Evolutionary conservation across 1,140 invertebrate species (phyloP).

Genomic region (Rhizoglyphus robini): DNA sequence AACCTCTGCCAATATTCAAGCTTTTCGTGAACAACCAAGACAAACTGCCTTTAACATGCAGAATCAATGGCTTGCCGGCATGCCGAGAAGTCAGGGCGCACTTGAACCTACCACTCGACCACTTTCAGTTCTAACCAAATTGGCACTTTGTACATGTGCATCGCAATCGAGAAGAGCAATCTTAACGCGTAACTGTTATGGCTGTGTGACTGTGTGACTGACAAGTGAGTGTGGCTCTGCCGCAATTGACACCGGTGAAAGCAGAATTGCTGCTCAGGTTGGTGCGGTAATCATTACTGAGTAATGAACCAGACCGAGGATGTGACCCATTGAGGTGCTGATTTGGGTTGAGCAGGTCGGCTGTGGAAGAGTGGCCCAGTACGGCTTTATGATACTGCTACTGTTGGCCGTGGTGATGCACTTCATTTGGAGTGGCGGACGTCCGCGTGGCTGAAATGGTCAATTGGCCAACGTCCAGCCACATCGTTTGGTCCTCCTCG

Average conservation of each 20-base stretch:
- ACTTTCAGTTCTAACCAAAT: background rate
- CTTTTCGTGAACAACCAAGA: no score
- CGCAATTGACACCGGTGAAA: background rate
- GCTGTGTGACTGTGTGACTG: background rate
- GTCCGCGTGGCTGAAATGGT: background rate
- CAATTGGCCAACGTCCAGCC: no score
- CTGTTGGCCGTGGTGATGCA: background rate
- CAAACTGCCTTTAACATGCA: no score
- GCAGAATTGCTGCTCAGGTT: background rate
- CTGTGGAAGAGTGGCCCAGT: background rate
- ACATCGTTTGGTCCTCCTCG: no score
- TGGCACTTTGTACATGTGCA: background rate
- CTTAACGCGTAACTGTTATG: constrained; percentile 1
- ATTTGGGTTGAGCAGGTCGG: background rate
- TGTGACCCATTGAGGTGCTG: background rate
- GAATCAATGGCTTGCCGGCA: background rate
- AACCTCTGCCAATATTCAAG: no score
- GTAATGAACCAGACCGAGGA: background rate
- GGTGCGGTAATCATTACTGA: no score
- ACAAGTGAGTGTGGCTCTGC: no score
- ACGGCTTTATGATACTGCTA: background rate
- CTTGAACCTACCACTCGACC: background rate
- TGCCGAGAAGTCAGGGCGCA: no score
- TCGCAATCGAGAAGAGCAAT: background rate
- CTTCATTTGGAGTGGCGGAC: background rate